Evolutionary conservation across 2,888 invertebrate genomes (phyloP).

Genomic region (Eumacrocentrus americanus): DNA sequence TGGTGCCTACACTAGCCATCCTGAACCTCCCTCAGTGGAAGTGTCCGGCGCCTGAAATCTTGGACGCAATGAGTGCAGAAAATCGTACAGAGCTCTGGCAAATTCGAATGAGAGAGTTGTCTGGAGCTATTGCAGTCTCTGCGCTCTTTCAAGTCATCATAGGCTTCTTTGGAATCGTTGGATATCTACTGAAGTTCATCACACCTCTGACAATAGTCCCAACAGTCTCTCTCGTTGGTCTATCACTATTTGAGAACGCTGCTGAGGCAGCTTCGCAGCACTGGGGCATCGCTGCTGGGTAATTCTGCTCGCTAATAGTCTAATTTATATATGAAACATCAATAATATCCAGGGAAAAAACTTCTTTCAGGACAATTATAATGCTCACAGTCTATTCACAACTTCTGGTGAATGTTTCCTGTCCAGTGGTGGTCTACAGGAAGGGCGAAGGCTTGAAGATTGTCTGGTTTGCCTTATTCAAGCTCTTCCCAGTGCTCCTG

Average conservation of each 20-base stretch:
- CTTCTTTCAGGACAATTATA: constrained; percentile 69
- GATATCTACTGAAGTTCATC: constrained; percentile 75
- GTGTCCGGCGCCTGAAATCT: constrained; percentile 67
- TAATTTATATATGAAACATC: background rate
- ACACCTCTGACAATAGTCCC: constrained; percentile 86
- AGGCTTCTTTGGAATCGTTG: constrained; percentile 72
- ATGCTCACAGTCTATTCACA: constrained; percentile 82
- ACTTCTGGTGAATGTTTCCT: constrained; percentile 71
- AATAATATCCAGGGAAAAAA: background rate
- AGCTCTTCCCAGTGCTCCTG: constrained; percentile 78
- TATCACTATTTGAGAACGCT: constrained; percentile 83
- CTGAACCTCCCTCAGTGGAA: constrained; percentile 74
- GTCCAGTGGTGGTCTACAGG: constrained; percentile 69
- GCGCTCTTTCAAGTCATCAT: constrained; percentile 77
- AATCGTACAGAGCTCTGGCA: constrained; percentile 74
- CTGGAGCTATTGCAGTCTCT: constrained; percentile 82
- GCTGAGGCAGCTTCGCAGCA: constrained; percentile 80
- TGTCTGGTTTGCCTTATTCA: constrained; percentile 74
- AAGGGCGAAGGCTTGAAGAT: constrained; percentile 66
- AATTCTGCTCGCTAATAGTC: no score
- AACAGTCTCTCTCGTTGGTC: constrained; percentile 81
- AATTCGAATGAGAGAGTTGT: constrained; percentile 77
- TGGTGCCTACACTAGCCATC: constrained; percentile 79
- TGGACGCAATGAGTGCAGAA: constrained; percentile 65
- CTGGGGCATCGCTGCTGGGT: constrained; percentile 85